phyloP scores from a whole-genome alignment of 1,140 invertebrate species.

The Dinoponera quadriceps region DNA sequence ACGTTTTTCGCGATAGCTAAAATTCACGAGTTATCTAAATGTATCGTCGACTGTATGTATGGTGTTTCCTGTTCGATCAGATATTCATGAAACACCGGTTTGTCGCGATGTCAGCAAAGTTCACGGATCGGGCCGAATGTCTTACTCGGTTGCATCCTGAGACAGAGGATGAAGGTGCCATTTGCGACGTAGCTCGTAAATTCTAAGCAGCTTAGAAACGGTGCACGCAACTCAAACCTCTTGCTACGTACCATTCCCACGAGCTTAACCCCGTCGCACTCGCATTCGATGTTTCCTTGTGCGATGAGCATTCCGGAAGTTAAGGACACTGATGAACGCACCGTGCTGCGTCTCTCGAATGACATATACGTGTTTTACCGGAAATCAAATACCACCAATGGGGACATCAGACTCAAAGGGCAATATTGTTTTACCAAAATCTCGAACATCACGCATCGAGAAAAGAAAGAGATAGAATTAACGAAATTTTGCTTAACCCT shows the following conservation, averaged over 20 bases:
- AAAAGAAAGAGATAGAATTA: too few relatives aligned
- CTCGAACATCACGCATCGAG: too few relatives aligned
- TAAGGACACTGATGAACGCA: constrained; percentile 49
- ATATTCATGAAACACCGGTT: constrained; percentile 58
- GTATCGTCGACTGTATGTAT: constrained; percentile 2
- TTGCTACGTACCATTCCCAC: constrained; percentile 34
- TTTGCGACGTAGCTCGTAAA: constrained; percentile 67
- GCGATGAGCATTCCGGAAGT: constrained; percentile 58
- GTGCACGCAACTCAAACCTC: constrained; percentile 52
- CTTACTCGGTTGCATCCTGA: constrained; percentile 52
- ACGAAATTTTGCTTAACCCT: too few relatives aligned
- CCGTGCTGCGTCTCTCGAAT: constrained; percentile 8
- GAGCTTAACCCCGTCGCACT: constrained; percentile 32
- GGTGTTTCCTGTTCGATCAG: constrained; percentile 56
- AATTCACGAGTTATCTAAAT: too few relatives aligned
- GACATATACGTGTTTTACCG: constrained; percentile 15
- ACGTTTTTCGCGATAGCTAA: not conserved
- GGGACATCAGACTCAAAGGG: not conserved
- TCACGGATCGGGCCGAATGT: constrained; percentile 38
- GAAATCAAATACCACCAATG: constrained; percentile 1
- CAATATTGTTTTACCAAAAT: not conserved
- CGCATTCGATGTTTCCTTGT: constrained; percentile 49
- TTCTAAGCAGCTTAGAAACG: constrained; percentile 72
- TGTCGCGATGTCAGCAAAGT: constrained; percentile 61
- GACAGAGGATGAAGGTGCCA: constrained; percentile 29